phyloP scores from a whole-genome alignment of 2,113 vertebrate genomes.

The Lontra canadensis region DNA sequence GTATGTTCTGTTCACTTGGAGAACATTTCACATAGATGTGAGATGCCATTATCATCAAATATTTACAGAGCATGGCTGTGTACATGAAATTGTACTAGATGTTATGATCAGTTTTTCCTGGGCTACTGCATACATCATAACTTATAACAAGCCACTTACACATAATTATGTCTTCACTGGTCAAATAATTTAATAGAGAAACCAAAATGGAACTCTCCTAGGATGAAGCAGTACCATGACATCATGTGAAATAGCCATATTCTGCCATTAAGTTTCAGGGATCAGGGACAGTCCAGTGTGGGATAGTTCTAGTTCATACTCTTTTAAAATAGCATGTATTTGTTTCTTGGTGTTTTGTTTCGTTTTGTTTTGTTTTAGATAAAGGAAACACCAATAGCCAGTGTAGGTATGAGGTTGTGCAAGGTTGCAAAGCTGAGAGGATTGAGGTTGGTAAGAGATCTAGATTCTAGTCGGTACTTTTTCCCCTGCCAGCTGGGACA shows the following conservation, averaged over 20 bases:
- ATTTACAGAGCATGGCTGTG: background rate
- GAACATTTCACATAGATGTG: background rate
- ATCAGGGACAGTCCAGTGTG: background rate
- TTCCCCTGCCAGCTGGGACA: background rate
- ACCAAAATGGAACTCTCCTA: background rate
- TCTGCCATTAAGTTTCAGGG: background rate
- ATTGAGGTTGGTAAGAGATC: background rate
- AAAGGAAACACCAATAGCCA: background rate
- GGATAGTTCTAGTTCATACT: background rate
- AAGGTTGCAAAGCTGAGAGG: background rate
- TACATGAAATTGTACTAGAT: background rate
- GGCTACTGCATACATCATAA: background rate
- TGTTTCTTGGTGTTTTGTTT: background rate
- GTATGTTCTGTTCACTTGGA: background rate
- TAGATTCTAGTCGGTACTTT: background rate
- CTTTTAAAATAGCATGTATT: background rate
- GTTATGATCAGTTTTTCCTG: background rate
- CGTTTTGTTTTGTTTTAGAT: background rate
- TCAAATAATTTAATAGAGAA: background rate
- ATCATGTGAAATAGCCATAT: background rate
- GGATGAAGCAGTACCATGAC: too few species aligned
- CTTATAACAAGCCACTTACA: background rate
- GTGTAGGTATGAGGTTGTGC: background rate
- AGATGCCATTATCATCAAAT: background rate
- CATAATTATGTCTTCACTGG: background rate